Percentiles rank a stretch among this genome's conserved stretches.
These are phyloP conservation scores for Polia nebulosa DNA, from an alignment of 2,888 invertebrate genomes.

Conservation along the genomic window DNA sequence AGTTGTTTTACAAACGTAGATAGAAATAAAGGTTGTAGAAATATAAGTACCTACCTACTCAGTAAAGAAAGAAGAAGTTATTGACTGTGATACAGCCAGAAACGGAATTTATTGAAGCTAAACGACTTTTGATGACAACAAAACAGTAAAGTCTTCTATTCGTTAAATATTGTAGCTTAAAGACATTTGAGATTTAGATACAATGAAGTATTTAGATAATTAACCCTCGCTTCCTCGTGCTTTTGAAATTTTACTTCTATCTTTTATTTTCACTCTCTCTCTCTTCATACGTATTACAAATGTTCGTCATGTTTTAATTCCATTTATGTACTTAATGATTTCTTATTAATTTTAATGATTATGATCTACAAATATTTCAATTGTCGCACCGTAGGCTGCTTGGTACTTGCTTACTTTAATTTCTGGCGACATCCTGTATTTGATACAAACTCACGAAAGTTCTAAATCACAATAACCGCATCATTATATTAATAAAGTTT, in stretches of 20 bases:
- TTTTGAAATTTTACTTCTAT: conserved; percentile 35
- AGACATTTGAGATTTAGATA: conserved; percentile 22
- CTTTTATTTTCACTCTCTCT: conserved; percentile 8
- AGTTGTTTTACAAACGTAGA: not conserved
- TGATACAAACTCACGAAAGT: conserved; percentile 65
- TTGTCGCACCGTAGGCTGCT: conserved; percentile 65
- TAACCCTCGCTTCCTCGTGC: conserved; percentile 55
- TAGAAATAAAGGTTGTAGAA: not conserved
- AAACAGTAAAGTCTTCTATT: conserved; percentile 5
- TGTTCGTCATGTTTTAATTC: conserved; percentile 23
- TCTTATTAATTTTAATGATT: conserved; percentile 16
- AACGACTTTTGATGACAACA: conserved; percentile 8
- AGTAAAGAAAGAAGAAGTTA: not conserved
- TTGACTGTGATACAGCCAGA: not conserved
- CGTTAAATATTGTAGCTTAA: conserved; percentile 13
- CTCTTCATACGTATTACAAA: conserved; percentile 3
- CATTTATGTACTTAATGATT: conserved; percentile 5
- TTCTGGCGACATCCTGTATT: conserved; percentile 75
- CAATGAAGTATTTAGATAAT: conserved; percentile 17
- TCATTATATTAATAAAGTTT: conserved; percentile 38
- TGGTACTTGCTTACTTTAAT: conserved; percentile 73
- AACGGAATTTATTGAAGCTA: not conserved
- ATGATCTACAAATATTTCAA: conserved; percentile 36
- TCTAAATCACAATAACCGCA: conserved; percentile 37
- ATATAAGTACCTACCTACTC: too few relatives aligned